Percentiles rank a stretch among this genome's conserved stretches.
Conservation (phyloP, 2,113 vertebrate species). For the Octodon degus region DNA sequence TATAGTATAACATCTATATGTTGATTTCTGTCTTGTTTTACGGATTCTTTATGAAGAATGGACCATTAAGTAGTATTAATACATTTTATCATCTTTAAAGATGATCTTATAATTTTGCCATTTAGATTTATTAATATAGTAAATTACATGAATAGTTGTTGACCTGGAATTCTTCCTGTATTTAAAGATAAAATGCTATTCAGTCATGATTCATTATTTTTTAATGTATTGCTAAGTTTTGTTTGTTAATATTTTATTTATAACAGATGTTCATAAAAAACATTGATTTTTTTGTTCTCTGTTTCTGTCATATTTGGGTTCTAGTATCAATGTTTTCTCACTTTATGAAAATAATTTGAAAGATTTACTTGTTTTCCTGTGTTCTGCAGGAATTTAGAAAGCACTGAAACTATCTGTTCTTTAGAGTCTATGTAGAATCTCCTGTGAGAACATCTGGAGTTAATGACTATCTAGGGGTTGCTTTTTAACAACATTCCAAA, state of each 20-base stretch:
- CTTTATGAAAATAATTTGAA: constrained; percentile 36
- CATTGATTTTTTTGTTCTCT: background rate
- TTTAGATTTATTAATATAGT: constrained; percentile 37
- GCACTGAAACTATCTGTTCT: background rate
- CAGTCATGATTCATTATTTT: constrained; percentile 56
- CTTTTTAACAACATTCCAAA: background rate
- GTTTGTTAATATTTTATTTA: constrained; percentile 34
- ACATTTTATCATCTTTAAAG: constrained; percentile 31
- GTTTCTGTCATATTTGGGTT: background rate
- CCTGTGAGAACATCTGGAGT: constrained; percentile 46
- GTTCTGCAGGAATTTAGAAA: background rate
- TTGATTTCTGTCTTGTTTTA: constrained; percentile 30
- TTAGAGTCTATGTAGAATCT: background rate
- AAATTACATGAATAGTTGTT: constrained; percentile 16
- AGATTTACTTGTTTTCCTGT: constrained; percentile 10
- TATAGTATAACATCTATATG: background rate
- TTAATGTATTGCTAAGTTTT: constrained; percentile 41
- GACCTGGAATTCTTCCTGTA: constrained; percentile 7
- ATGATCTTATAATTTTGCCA: constrained; percentile 28
- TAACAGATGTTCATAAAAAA: constrained; percentile 45
- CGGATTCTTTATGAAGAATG: constrained; percentile 11
- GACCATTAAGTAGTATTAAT: background rate
- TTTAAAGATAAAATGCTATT: constrained; percentile 31
- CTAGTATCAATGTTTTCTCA: constrained; percentile 42
- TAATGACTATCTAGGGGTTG: background rate